Percentiles rank a stretch among this genome's conserved stretches.
Conservation (phyloP, 2,797 vertebrate genomes). For the Notoglanidium macrostoma region DNA sequence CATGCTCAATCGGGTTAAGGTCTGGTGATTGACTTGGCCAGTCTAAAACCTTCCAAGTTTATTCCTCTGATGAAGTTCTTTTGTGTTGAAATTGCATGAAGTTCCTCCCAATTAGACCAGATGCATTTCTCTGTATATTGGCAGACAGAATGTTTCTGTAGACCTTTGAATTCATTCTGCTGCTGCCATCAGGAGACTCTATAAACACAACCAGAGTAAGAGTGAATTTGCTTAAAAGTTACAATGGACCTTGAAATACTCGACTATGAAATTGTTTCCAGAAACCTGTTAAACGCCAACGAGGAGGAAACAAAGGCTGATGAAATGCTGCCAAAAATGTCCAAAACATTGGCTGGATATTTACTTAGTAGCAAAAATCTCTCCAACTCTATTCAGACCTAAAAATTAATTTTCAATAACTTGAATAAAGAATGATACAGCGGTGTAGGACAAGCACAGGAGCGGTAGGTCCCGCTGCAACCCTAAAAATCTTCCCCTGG, state of each 20-base stretch:
- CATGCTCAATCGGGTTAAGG: no score
- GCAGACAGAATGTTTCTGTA: no score
- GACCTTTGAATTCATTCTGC: no score
- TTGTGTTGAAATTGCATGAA: no score
- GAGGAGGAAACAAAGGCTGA: not conserved
- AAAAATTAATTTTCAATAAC: not conserved
- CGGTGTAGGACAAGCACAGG: not conserved
- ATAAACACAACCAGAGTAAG: not conserved
- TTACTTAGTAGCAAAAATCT: not conserved
- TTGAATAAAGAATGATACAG: not conserved
- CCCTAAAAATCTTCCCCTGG: not conserved
- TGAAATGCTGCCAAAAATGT: not conserved
- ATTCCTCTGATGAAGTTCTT: no score
- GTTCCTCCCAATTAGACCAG: no score
- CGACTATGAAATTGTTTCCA: not conserved
- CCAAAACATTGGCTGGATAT: not conserved
- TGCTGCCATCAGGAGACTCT: no score
- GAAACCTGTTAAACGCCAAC: not conserved
- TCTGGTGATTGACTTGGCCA: no score
- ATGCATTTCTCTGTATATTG: no score
- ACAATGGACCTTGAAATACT: conserved; percentile 7
- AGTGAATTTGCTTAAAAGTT: not conserved
- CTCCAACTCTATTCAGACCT: not conserved
- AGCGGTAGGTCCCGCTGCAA: not conserved
- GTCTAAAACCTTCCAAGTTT: no score